Evolutionary conservation across 2,888 invertebrate genomes (phyloP).

Genomic region (Syrphus vitripennis): DNA sequence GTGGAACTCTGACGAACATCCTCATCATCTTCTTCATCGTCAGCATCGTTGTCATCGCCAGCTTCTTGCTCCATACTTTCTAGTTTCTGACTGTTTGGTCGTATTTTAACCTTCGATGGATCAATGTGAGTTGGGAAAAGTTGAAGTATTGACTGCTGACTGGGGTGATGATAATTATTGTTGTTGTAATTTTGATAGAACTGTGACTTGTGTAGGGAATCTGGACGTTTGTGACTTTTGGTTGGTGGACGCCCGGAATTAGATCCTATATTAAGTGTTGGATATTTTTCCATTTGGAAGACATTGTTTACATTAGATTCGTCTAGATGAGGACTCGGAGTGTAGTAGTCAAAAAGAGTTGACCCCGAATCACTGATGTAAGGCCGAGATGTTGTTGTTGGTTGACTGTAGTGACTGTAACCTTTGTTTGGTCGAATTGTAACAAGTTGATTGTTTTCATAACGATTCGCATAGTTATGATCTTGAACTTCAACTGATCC

Average conservation of each 20-base stretch:
- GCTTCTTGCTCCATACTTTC: slow-evolving; percentile 75
- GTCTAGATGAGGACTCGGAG: slow-evolving; percentile 78
- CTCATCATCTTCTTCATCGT: slow-evolving; percentile 50
- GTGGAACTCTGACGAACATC: slow-evolving; percentile 25
- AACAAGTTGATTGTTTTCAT: slow-evolving; percentile 57
- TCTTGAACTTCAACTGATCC: slow-evolving; percentile 34
- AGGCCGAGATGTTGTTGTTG: slow-evolving; percentile 57
- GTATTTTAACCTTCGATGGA: slow-evolving; percentile 75
- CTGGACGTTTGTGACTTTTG: slow-evolving; percentile 18
- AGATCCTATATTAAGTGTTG: slow-evolving; percentile 72
- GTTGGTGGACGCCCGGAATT: slow-evolving; percentile 70
- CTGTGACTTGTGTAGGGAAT: background rate
- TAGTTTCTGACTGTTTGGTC: slow-evolving; percentile 78
- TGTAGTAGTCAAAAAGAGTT: slow-evolving; percentile 76
- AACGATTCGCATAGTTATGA: slow-evolving; percentile 34
- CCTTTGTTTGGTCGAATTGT: slow-evolving; percentile 43
- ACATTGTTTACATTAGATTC: slow-evolving; percentile 78
- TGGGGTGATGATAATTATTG: slow-evolving; percentile 46
- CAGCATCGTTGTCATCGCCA: slow-evolving; percentile 72
- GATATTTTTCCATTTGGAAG: slow-evolving; percentile 76
- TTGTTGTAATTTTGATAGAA: slow-evolving; percentile 37
- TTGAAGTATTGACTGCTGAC: slow-evolving; percentile 37
- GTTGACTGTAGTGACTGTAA: slow-evolving; percentile 40
- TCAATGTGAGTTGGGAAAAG: slow-evolving; percentile 75
- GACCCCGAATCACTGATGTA: slow-evolving; percentile 73